A percentile compares a stretch with the other conserved stretches of the same genome.
phyloP scores from a whole-genome alignment of 2,113 vertebrate species.

The Tragelaphus scriptus region DNA sequence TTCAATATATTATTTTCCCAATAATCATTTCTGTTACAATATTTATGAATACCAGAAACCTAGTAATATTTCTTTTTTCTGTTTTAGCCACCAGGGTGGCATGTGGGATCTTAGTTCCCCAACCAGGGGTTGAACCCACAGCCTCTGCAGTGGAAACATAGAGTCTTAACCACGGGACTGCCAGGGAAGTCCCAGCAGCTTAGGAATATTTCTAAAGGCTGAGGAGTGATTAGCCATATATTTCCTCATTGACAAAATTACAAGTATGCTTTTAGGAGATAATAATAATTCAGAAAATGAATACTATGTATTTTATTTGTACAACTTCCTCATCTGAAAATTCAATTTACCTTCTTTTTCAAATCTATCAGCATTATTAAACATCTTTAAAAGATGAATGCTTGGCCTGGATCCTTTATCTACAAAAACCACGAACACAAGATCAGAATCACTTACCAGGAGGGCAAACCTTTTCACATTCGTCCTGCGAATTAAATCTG shows the following conservation, averaged over 20 bases:
- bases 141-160: background rate
- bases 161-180: background rate
- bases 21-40: background rate
- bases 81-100: background rate
- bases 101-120: background rate
- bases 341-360: background rate
- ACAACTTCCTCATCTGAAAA: background rate
- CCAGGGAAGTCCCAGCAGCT: background rate
- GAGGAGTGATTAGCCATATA: too few species aligned
- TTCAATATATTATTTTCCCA: background rate
- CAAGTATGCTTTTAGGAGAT: background rate
- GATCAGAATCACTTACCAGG: slow-evolving; percentile 77
- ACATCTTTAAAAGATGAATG: background rate
- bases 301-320: background rate
- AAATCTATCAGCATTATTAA: background rate
- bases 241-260: background rate
- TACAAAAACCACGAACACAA: fast-evolving
- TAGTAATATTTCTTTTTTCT: background rate
- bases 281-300: background rate
- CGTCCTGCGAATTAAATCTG: slow-evolving; percentile 87
- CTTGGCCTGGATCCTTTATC: background rate
- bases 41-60: background rate
- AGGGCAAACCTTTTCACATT: slow-evolving; percentile 89
- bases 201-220: background rate
- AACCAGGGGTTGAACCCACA: background rate